Conservation (phyloP, 2,113 vertebrate species). For the Helogale parvula region DNA sequence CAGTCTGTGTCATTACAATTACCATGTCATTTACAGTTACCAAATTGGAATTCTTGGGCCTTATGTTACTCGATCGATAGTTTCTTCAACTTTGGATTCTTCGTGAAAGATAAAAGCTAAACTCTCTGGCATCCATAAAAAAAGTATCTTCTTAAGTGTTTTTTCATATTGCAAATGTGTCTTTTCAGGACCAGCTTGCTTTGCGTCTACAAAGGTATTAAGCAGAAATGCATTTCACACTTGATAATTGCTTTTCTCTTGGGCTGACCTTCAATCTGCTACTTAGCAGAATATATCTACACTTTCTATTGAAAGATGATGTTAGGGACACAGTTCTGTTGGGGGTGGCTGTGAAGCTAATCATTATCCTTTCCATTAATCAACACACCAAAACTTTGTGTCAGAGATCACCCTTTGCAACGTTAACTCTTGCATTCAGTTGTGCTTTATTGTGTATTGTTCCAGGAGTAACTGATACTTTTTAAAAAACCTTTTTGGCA, state of each 20-base stretch:
- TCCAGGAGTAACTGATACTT: slow-evolving; percentile 90
- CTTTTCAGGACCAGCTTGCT: slow-evolving; percentile 15
- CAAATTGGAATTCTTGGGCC: neutral
- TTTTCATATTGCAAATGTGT: neutral
- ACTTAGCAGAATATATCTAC: neutral
- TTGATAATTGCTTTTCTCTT: slow-evolving; percentile 50
- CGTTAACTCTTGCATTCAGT: neutral
- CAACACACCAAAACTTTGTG: neutral
- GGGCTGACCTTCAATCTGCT: slow-evolving; percentile 6
- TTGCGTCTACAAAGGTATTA: slow-evolving; percentile 18
- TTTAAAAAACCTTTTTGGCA: slow-evolving; percentile 92
- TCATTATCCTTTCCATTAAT: neutral
- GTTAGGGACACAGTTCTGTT: neutral
- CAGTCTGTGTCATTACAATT: neutral
- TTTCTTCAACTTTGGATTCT: neutral
- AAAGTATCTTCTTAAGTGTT: neutral
- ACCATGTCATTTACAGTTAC: neutral
- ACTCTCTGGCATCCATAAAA: neutral
- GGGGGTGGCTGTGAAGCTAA: neutral
- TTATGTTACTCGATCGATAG: neutral
- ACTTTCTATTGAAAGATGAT: neutral
- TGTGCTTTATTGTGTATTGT: neutral
- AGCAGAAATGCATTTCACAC: slow-evolving; percentile 33
- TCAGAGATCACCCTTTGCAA: neutral
- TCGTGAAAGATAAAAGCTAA: neutral